Base-by-base conservation (phyloP, 2,888 invertebrate genomes). In the Fissipunctia ypsillon region DNA sequence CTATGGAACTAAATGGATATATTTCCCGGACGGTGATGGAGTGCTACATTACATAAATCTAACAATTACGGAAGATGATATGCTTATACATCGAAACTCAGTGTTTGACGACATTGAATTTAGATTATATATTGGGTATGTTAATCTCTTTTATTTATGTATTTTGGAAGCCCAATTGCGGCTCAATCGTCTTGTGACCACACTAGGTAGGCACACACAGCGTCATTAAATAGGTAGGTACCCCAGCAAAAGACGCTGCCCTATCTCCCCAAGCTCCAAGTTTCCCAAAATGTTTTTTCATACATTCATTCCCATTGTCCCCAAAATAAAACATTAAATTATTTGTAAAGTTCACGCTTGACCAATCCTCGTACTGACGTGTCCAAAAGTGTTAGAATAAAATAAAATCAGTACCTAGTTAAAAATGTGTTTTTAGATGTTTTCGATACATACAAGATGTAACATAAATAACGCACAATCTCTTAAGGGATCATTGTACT, bases 1-100 rank as follows among this genome's bases (percentile, higher is more conserved):
- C n/a, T 95, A 94, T 84, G 96, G 96, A 45, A 91, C 86, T 5
- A 91, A 94, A 54, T 96, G 94, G 93, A 92, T 96, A 74, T 94
- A 94, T 81, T 93, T 96, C 72, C 95, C 95, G 2, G 95, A 95
- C 54, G 94, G 94, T 19, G 90, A 96, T 69, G 95, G 92, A 2
- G 81, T 88, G 22, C 91, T 93, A 5, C 91, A 91, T 80, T 89
- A 88, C 65, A 87, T 92, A 65, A 90, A 90, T 71, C 86, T 94
- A 54, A 88, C 88, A 31, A 67, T 70, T n/a, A 25, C 64, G 7
- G 61, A 73, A 31, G 79, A 84, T 25, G 50, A 60, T 31, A 67
- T 60, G 10, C 68, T 64, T 41, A 54, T 61, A 25, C 63, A 70
- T 25, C 78, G 85, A 41, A 64, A 38, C 28, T 83, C 86, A 57